phyloP scores from a whole-genome alignment of 2,888 invertebrate species.

The Drosophila parthenogenetica region DNA sequence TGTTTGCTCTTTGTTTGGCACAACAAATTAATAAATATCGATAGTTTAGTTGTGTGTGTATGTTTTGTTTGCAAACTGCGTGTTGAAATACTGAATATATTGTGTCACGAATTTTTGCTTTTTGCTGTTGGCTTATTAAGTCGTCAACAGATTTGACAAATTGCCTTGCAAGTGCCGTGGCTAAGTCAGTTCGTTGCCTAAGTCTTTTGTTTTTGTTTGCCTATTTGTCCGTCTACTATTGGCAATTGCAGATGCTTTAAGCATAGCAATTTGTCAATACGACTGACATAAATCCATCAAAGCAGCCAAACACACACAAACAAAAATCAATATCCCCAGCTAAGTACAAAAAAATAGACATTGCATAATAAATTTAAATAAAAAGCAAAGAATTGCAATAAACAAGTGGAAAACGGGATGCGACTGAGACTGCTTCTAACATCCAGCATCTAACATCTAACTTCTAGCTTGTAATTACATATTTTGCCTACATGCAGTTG shows the following conservation, averaged over 20 bases:
- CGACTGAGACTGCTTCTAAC: conserved; percentile 61
- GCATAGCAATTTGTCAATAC: conserved; percentile 72
- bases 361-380: conserved; percentile 72
- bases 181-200: conserved; percentile 47
- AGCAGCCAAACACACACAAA: conserved; percentile 46
- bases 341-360: conserved; percentile 28
- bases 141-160: conserved; percentile 56
- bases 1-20: conserved; percentile 1
- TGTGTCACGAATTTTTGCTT: conserved; percentile 45
- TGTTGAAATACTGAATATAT: conserved; percentile 45
- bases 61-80: conserved; percentile 8
- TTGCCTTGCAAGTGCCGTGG: conserved; percentile 50
- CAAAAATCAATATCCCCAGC: conserved; percentile 42
- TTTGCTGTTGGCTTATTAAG: conserved; percentile 46
- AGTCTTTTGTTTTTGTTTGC: conserved; percentile 55
- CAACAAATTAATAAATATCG: conserved; percentile 38
- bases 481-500: conserved; percentile 61
- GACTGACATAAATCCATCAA: conserved; percentile 74
- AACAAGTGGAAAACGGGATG: conserved; percentile 42
- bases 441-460: conserved; percentile 55
- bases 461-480: conserved; percentile 59
- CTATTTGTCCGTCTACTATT: conserved; percentile 42
- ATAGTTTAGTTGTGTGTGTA: conserved; percentile 20
- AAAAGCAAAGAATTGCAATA: conserved; percentile 57
- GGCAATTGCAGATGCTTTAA: conserved; percentile 53